A percentile compares a stretch with the other conserved stretches of the same genome.
phyloP scores from a whole-genome alignment of 2,888 invertebrate genomes.

The Dicyrtoma fusca region DNA sequence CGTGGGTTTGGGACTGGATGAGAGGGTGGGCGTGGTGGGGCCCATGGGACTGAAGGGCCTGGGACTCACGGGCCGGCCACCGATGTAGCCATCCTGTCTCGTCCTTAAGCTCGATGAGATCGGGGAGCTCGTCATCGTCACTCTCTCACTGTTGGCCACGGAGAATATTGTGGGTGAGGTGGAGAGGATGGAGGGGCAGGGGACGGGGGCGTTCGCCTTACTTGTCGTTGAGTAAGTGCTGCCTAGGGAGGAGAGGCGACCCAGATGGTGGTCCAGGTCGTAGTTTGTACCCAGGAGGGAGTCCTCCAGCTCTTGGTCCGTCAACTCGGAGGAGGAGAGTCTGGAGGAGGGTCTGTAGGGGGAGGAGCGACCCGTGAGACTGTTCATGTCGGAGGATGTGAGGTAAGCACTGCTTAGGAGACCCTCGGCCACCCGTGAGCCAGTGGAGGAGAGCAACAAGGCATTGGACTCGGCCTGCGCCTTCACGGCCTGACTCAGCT shows the following conservation, averaged over 20 bases:
- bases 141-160: conserved; percentile 33
- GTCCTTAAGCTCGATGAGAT: conserved; percentile 62
- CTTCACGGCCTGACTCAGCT: conserved; percentile 44
- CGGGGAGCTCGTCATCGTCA: conserved; percentile 17
- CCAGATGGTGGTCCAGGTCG: conserved; percentile 41
- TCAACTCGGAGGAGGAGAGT: conserved; percentile 62
- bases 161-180: conserved; percentile 63
- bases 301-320: conserved; percentile 68
- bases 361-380: conserved; percentile 21
- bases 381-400: not conserved
- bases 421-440: not conserved
- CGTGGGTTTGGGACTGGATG: conserved; percentile 3
- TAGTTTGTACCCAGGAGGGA: conserved; percentile 55
- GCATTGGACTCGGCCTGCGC: not conserved
- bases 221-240: not conserved
- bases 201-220: conserved; percentile 31
- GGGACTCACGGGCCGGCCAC: conserved; percentile 56
- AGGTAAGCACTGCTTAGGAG: not conserved
- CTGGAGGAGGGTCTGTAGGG: conserved; percentile 67
- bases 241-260: conserved; percentile 39
- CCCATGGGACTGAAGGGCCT: conserved; percentile 47
- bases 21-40: conserved; percentile 2
- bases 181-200: conserved; percentile 18
- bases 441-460: conserved; percentile 3
- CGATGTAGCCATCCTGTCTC: conserved; percentile 68